These are phyloP conservation scores for Scaptomyza pallida DNA, from an alignment of 1,140 invertebrate genomes.

Conservation along the genomic window DNA sequence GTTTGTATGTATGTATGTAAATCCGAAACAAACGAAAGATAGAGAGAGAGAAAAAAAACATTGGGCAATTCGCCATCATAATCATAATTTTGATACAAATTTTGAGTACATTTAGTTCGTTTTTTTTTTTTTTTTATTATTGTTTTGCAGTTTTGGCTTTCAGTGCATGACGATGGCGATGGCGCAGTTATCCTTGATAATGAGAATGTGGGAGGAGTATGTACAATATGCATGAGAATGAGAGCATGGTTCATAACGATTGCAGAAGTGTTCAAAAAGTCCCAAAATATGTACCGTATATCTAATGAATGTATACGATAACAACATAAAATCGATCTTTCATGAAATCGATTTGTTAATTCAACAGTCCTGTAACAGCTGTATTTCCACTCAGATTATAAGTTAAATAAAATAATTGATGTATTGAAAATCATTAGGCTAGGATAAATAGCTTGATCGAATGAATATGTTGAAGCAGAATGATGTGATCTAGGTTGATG, in stretches of 20 bases:
- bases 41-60: constrained; percentile 55
- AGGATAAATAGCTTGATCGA: not conserved
- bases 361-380: no score
- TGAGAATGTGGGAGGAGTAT: constrained; percentile 19
- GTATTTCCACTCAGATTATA: no score
- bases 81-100: constrained; percentile 57
- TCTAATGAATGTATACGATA: not conserved
- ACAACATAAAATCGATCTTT: no score
- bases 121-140: constrained; percentile 18
- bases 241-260: not conserved
- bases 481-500: constrained; percentile 33
- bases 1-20: constrained; percentile 23
- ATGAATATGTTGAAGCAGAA: constrained; percentile 34
- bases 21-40: constrained; percentile 50
- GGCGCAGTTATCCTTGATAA: constrained; percentile 28
- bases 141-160: constrained; percentile 25
- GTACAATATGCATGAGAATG: constrained; percentile 9
- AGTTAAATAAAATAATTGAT: no score
- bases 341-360: no score
- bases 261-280: not conserved
- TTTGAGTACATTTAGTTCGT: constrained; percentile 54
- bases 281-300: not conserved
- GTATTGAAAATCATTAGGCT: not conserved
- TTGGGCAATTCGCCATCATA: constrained; percentile 50
- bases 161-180: constrained; percentile 35